Evolutionary conservation across 2,888 invertebrate genomes (phyloP), one percentile per base, ranked within the genome.

Genomic region (Hydropsyche betteni): DNA sequence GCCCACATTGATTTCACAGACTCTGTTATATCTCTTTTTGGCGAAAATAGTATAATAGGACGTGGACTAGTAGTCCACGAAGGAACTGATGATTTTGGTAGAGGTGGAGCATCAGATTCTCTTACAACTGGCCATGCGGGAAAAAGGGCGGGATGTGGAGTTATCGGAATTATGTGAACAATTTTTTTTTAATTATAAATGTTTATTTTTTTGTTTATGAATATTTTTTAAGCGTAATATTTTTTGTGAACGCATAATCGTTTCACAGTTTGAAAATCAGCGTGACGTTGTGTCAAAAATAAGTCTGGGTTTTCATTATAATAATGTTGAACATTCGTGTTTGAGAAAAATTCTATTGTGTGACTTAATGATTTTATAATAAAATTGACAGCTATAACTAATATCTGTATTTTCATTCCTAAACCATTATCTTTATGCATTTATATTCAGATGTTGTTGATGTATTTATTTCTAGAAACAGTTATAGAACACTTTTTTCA

Each of bases 71-170:
- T 93, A 2, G 88, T 94, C 0, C 93, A 93, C 81, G 86, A 86
- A 0, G 84, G 83, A 34, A 84, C 84, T 78, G 93, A 93, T 81
- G 93, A 93, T 84, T 85, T 93, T 69, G 93, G 93, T 33, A 84
- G 84, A 80, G 90, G 90, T 36, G 87, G 87, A 12, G 84, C 87
- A 78, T 82, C 85, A 0, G 90, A 90, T 77, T 92, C 92, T 38
- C 82, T 85, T 81, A 89, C 88, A 76, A 93, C 92, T 1, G 93
- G 93, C 80, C 90, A 93, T 81, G 90, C 93, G 2, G 93, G 93
- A 12, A 86, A 86, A 5, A 88, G 93, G 80, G 82, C 90, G 75
- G 92, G 89, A 14, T 94, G 93, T 81, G 93, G 92, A 74, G 87
- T 92, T 81, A 89, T 93, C 81, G 90, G 90, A 82, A 84, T 89